phyloP scores from a whole-genome alignment of 2,888 invertebrate genomes.

The Cerastis leucographa region DNA sequence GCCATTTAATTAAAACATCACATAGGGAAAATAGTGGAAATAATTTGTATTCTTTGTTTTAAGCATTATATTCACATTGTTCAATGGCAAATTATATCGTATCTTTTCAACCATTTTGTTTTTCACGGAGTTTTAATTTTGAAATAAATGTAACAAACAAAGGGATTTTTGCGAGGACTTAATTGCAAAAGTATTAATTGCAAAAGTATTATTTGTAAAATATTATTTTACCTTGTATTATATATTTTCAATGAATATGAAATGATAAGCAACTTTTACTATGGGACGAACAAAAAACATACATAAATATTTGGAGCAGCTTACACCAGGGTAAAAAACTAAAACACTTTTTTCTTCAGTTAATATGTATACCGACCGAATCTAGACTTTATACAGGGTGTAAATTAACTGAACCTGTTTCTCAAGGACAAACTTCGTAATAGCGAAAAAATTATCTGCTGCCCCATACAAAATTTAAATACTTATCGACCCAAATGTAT shows the following conservation, averaged over 20 bases:
- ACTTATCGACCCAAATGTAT: too few relatives aligned
- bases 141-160: not conserved
- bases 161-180: not conserved
- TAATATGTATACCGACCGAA: not conserved
- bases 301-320: not conserved
- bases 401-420: too few relatives aligned
- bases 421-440: too few relatives aligned
- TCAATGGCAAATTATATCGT: conserved; percentile 16
- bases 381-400: not conserved
- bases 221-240: too few relatives aligned
- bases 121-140: conserved; percentile 1
- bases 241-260: too few relatives aligned
- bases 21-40: not conserved
- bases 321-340: not conserved
- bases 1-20: conserved; percentile 38
- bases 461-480: too few relatives aligned
- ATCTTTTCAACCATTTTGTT: conserved; percentile 7
- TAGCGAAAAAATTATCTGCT: too few relatives aligned
- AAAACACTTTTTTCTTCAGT: not conserved
- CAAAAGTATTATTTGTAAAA: not conserved
- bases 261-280: too few relatives aligned
- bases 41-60: conserved; percentile 15
- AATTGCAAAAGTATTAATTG: too few relatives aligned
- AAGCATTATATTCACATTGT: not conserved
- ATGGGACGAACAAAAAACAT: not conserved